These are phyloP conservation scores for Keiferia lycopersicella DNA, from an alignment of 2,888 invertebrate genomes.

Conservation along the genomic window DNA sequence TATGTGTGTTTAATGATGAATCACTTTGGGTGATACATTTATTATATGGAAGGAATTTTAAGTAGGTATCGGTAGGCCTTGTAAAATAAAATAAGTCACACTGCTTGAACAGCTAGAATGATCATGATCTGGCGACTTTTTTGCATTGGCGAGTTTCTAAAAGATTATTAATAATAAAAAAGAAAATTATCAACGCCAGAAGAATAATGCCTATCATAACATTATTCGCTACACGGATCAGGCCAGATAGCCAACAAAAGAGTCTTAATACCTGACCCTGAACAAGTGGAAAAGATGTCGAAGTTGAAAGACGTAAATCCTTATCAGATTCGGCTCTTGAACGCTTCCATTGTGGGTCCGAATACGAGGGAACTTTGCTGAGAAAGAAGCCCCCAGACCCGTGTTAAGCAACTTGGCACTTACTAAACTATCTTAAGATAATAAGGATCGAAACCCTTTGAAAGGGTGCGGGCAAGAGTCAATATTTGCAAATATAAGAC, in stretches of 20 bases:
- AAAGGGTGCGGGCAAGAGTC: constrained; percentile 73
- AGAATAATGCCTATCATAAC: background rate
- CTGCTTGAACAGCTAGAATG: background rate
- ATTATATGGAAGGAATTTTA: constrained; percentile 14
- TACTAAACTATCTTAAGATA: constrained; percentile 71
- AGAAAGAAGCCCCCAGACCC: constrained; percentile 49
- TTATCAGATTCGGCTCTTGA: constrained; percentile 37
- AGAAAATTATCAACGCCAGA: too few species aligned
- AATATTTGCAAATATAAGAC: constrained; percentile 80
- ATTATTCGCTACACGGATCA: constrained; percentile 1
- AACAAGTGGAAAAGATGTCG: constrained; percentile 27
- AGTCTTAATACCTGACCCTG: constrained; percentile 26
- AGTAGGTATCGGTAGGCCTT: background rate
- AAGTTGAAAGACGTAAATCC: constrained; percentile 34
- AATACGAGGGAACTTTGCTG: constrained; percentile 42
- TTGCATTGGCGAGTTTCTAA: too few species aligned
- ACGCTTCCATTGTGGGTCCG: constrained; percentile 36
- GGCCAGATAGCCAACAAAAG: constrained; percentile 22
- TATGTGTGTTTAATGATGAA: constrained; percentile 25
- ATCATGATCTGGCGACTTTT: background rate
- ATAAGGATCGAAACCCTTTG: constrained; percentile 67
- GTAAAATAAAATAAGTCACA: background rate
- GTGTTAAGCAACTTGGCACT: constrained; percentile 62
- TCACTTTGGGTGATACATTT: constrained; percentile 26
- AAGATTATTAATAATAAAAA: too few species aligned